phyloP scores from a whole-genome alignment of 2,113 vertebrate genomes.

The Amphiprion ocellaris region DNA sequence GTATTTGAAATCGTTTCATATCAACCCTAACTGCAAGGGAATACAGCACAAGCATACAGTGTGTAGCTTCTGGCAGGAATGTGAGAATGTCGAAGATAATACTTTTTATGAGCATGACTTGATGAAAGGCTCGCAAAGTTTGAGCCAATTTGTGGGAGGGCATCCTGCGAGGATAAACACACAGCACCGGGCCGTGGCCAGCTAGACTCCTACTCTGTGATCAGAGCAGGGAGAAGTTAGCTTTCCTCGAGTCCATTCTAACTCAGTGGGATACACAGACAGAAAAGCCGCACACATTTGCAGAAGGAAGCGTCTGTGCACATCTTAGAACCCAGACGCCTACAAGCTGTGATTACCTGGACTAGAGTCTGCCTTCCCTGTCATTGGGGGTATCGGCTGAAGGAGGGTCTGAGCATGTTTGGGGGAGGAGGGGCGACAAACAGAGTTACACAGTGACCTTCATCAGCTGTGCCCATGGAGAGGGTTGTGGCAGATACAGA shows the following conservation, averaged over 20 bases:
- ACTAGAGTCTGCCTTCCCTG: slow-evolving; percentile 50
- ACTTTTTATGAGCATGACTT: slow-evolving; percentile 28
- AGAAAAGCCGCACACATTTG: slow-evolving; percentile 37
- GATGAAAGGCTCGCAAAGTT: slow-evolving; percentile 41
- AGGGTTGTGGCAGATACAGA: slow-evolving; percentile 38
- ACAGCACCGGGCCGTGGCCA: slow-evolving; percentile 41
- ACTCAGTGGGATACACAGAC: slow-evolving; percentile 64
- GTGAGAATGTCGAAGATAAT: slow-evolving; percentile 12
- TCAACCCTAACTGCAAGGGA: slow-evolving; percentile 13
- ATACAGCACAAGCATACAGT: slow-evolving; percentile 10
- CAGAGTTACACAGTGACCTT: slow-evolving; percentile 64
- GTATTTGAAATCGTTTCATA: slow-evolving; percentile 7
- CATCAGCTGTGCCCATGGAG: slow-evolving; percentile 40
- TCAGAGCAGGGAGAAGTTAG: slow-evolving; percentile 46
- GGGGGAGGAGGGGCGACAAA: slow-evolving; percentile 17
- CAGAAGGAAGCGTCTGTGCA: slow-evolving; percentile 21
- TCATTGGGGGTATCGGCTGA: slow-evolving; percentile 57
- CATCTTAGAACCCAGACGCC: slow-evolving; percentile 40
- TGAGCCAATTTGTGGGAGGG: slow-evolving; percentile 48
- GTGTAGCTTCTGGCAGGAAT: slow-evolving; percentile 28
- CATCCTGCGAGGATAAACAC: slow-evolving; percentile 69
- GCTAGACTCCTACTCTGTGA: slow-evolving; percentile 53
- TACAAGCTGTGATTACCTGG: slow-evolving; percentile 73
- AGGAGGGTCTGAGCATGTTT: slow-evolving; percentile 22
- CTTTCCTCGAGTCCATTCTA: slow-evolving; percentile 40